Conservation (phyloP, 2,797 vertebrate species). For the Monodelphis domestica region DNA sequence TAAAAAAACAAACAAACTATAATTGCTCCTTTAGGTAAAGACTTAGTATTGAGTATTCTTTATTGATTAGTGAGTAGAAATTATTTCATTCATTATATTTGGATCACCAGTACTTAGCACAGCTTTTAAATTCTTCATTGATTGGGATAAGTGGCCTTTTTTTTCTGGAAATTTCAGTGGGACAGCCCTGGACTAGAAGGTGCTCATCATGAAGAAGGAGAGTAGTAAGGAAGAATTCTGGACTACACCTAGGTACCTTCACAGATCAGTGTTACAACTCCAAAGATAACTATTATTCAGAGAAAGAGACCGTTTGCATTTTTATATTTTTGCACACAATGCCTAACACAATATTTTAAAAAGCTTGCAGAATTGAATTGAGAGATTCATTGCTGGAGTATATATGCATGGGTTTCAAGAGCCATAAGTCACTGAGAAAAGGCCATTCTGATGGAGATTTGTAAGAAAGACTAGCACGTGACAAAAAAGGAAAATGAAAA, state of each 20-base stretch:
- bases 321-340: not conserved
- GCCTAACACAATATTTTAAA: not conserved
- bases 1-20: too few species aligned
- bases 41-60: not conserved
- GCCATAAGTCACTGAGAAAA: not conserved
- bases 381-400: not conserved
- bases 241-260: not conserved
- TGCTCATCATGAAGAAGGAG: not conserved
- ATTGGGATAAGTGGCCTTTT: not conserved
- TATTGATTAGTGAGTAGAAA: not conserved
- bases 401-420: not conserved
- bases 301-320: not conserved
- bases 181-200: not conserved
- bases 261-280: not conserved
- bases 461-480: not conserved
- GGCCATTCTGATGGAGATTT: not conserved
- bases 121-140: not conserved
- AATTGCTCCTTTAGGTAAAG: not conserved
- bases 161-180: not conserved
- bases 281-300: not conserved
- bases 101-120: not conserved
- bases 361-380: not conserved
- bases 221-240: not conserved
- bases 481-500: too few species aligned
- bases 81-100: not conserved